Evolutionary conservation across 2,113 vertebrate genomes (phyloP).

Genomic region (Corythaixoides concolor): DNA sequence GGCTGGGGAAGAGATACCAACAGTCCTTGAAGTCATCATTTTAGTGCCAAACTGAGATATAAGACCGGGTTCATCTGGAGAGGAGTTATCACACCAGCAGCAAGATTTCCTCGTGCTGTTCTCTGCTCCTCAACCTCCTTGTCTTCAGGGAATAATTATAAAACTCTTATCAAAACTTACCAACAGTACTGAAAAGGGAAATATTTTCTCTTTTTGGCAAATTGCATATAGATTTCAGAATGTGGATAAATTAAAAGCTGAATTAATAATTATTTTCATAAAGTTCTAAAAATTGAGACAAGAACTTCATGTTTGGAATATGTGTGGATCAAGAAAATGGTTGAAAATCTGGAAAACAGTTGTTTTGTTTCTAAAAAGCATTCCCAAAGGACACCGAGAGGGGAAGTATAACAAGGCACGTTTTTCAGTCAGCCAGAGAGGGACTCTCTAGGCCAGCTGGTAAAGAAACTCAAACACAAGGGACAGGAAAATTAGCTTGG

Average conservation of each 20-base stretch:
- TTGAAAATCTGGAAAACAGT: background rate
- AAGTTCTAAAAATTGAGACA: background rate
- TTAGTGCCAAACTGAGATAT: background rate
- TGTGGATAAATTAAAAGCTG: background rate
- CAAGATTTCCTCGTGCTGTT: background rate
- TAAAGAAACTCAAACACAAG: background rate
- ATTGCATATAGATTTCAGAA: background rate
- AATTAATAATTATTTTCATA: background rate
- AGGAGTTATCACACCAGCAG: background rate
- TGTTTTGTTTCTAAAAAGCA: background rate
- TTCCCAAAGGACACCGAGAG: background rate
- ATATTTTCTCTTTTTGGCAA: background rate
- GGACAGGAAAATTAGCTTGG: background rate
- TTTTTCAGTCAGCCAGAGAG: background rate
- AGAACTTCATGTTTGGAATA: background rate
- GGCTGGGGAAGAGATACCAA: conserved; percentile 4
- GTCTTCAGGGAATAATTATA: background rate
- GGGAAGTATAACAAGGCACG: background rate
- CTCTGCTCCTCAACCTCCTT: background rate
- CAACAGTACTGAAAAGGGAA: background rate
- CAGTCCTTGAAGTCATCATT: conserved; percentile 8
- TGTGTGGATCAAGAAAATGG: background rate
- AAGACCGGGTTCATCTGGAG: background rate
- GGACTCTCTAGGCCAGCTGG: background rate
- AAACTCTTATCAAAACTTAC: background rate